phyloP scores from a whole-genome alignment of 23 tunicate species.

The Clavelina lepadiformis region DNA sequence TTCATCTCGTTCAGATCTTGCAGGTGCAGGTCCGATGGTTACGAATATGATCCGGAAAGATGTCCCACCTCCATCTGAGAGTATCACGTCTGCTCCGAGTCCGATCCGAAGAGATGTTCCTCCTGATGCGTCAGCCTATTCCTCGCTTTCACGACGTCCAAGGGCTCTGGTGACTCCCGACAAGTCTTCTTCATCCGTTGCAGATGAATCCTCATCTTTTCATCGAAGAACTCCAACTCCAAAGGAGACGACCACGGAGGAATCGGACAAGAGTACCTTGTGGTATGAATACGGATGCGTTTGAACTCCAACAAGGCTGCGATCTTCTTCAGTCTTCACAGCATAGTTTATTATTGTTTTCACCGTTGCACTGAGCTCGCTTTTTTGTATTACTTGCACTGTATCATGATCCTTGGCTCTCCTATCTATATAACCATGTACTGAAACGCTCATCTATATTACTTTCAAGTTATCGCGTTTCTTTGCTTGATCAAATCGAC shows the following conservation, averaged over 20 bases:
- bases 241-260: slow-evolving; percentile 33
- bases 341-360: too few relatives aligned
- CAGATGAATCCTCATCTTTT: background rate
- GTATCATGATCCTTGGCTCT: too few relatives aligned
- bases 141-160: background rate
- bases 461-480: too few relatives aligned
- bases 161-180: too few relatives aligned
- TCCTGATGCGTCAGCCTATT: slow-evolving; percentile 32
- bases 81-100: slow-evolving; percentile 36
- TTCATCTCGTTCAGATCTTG: slow-evolving; percentile 34
- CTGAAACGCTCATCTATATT: too few relatives aligned
- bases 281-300: slow-evolving; percentile 97
- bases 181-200: slow-evolving; percentile 3
- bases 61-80: slow-evolving; percentile 63
- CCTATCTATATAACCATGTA: too few relatives aligned
- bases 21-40: too few relatives aligned
- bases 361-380: too few relatives aligned
- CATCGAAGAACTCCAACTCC: slow-evolving; percentile 62
- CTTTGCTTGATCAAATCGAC: too few relatives aligned
- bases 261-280: slow-evolving; percentile 62
- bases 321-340: too few relatives aligned
- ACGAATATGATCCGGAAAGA: slow-evolving; percentile 62
- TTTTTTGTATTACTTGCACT: too few relatives aligned
- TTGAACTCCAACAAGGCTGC: too few relatives aligned
- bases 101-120: slow-evolving; percentile 83